Evolutionary conservation across 2,797 vertebrate species (phyloP).

Genomic region (Podargus strigoides): DNA sequence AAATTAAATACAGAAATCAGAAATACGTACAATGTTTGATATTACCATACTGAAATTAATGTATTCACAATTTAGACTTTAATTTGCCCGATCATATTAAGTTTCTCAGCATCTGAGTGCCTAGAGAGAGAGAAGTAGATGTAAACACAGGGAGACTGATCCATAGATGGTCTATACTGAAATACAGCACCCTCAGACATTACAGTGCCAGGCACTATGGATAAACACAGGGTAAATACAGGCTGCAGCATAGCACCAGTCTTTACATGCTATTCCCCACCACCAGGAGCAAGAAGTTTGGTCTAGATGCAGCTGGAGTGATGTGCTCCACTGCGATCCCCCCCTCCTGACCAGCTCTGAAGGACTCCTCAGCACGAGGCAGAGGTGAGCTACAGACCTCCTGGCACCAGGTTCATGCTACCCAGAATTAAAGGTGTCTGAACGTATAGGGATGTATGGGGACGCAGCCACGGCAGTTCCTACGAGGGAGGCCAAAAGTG

Average conservation of each 20-base stretch:
- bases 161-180: background rate
- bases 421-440: background rate
- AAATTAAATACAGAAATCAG: conserved; percentile 63
- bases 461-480: background rate
- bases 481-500: conserved; percentile 21
- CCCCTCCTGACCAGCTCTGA: background rate
- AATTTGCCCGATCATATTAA: background rate
- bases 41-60: conserved; percentile 33
- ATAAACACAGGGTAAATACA: background rate
- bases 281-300: background rate
- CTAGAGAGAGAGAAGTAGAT: background rate
- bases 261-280: background rate
- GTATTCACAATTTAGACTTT: conserved; percentile 24
- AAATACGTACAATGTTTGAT: conserved; percentile 47
- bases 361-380: background rate
- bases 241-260: background rate
- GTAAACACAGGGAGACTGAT: background rate
- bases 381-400: background rate
- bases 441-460: background rate
- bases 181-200: background rate
- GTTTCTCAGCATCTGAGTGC: background rate
- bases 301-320: background rate
- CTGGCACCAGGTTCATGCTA: background rate
- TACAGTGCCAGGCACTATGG: background rate
- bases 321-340: background rate